Evolutionary conservation across 2,888 invertebrate species (phyloP), one percentile per base, ranked within the genome.

Genomic region (Lissocephala sabroskyi): DNA sequence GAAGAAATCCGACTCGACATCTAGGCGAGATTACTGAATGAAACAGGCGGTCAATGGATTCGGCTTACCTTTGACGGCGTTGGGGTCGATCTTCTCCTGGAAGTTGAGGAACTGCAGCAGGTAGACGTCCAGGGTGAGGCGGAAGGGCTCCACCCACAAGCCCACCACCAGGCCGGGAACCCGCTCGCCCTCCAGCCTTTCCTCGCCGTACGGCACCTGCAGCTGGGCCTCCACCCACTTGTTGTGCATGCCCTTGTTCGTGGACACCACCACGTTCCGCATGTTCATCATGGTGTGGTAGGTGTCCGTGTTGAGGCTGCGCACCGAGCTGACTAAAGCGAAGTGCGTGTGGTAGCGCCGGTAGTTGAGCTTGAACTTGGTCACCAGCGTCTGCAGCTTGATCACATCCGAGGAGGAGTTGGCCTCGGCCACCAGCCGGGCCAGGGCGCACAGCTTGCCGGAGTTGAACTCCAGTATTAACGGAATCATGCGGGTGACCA

Each of bases 211-310:
- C 1, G 81, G 75, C 1, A 76, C 44, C 41, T 82, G 82, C 2
- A 73, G 2, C 43, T 81, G 80, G 36, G 75, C 18, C 45, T 81
- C 81, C 1, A 83, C 18, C 80, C 82, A 82, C 19, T 79, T 82
- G 35, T 62, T 67, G 45, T 46, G 49, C 14, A 18, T 45, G 23
- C 49, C 64, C 41, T 61, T 68, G 40, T 32, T 59, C 3, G 57
- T 78, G 7, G 64, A 57, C 18, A 66, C 10, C 1, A 79, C 52
- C 1, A 71, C 60, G 35, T 65, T 74, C 0, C 68, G 50, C 1
- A 54, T 49, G 10, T 54, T 60, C 56, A 70, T 56, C 56, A 78
- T 62, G 0, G 56, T 66, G 41, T 73, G 77, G n/a, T 52, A 60
- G 1, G 60, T 59, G 32, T 78, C 65, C 1, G 65, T 49, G 18